These are phyloP conservation scores for Lepidothrix coronata DNA, from an alignment of 2,113 vertebrate genomes.

Conservation along the genomic window DNA sequence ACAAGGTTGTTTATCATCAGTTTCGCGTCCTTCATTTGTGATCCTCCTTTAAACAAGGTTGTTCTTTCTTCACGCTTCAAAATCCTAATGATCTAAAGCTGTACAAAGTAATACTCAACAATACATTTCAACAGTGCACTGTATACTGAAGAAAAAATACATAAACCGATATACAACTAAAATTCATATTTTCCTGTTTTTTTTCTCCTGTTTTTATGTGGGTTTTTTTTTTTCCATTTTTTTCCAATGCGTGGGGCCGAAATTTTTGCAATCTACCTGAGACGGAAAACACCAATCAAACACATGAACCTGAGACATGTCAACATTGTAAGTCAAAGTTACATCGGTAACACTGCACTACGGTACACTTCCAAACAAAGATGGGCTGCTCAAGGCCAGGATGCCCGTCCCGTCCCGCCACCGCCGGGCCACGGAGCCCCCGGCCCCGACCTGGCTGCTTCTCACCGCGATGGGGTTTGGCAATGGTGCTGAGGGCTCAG, in stretches of 20 bases:
- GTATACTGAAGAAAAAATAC: conserved; percentile 82
- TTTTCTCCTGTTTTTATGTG: conserved; percentile 35
- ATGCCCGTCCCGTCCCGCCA: conserved; percentile 35
- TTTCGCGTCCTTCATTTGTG: conserved; percentile 65
- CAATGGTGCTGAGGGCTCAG: conserved; percentile 64
- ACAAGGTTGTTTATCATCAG: conserved; percentile 81
- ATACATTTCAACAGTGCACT: conserved; percentile 87
- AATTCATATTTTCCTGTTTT: conserved; percentile 71
- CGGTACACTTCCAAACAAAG: conserved; percentile 78
- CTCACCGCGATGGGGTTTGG: conserved; percentile 32
- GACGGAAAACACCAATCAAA: conserved; percentile 86
- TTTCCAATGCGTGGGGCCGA: conserved; percentile 81
- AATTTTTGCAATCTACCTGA: conserved; percentile 84
- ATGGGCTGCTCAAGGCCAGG: conserved; percentile 63
- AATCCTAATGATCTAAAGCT: conserved; percentile 78
- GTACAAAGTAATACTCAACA: conserved; percentile 89
- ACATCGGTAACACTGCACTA: conserved; percentile 83
- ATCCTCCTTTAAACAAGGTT: conserved; percentile 77
- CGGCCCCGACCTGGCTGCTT: conserved; percentile 26
- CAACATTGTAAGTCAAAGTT: conserved; percentile 81
- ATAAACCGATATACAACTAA: conserved; percentile 83
- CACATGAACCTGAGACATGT: conserved; percentile 88
- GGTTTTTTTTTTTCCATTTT: background rate
- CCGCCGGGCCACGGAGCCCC: background rate
- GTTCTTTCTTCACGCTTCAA: conserved; percentile 80